Conservation (phyloP, 2,888 invertebrate genomes). For the Rhagonycha lutea region DNA sequence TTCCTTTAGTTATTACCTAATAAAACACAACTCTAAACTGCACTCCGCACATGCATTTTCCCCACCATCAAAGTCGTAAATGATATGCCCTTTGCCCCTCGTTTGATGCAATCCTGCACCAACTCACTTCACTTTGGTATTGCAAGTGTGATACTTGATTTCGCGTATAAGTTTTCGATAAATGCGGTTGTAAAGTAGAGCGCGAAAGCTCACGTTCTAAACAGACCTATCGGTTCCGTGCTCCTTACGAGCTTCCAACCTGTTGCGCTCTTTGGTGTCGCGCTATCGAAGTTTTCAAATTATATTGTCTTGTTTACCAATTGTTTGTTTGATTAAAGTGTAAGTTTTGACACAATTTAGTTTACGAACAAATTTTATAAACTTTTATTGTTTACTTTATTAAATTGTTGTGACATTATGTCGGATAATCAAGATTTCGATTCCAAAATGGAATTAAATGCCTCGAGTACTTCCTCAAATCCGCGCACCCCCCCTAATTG, state of each 20-base stretch:
- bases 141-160: slow-evolving; percentile 54
- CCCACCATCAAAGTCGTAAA: slow-evolving; percentile 50
- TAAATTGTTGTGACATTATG: slow-evolving; percentile 48
- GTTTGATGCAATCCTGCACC: slow-evolving; percentile 46
- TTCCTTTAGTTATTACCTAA: slow-evolving; percentile 54
- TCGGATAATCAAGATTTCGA: slow-evolving; percentile 61
- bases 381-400: not conserved
- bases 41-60: slow-evolving; percentile 56
- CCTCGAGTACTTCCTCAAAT: slow-evolving; percentile 61
- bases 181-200: slow-evolving; percentile 19
- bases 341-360: not conserved
- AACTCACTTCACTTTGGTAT: slow-evolving; percentile 51
- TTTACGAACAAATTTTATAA: not conserved
- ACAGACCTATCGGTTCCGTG: slow-evolving; percentile 17
- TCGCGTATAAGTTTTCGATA: slow-evolving; percentile 36
- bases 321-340: not conserved
- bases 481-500: slow-evolving; percentile 89
- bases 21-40: slow-evolving; percentile 55
- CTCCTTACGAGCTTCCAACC: slow-evolving; percentile 19
- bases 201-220: slow-evolving; percentile 20
- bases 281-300: not conserved
- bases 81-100: slow-evolving; percentile 50
- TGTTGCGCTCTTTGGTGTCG: slow-evolving; percentile 19
- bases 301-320: not conserved
- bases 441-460: slow-evolving; percentile 58